phyloP scores from a whole-genome alignment of 2,113 vertebrate species.

The Mixornis gularis region DNA sequence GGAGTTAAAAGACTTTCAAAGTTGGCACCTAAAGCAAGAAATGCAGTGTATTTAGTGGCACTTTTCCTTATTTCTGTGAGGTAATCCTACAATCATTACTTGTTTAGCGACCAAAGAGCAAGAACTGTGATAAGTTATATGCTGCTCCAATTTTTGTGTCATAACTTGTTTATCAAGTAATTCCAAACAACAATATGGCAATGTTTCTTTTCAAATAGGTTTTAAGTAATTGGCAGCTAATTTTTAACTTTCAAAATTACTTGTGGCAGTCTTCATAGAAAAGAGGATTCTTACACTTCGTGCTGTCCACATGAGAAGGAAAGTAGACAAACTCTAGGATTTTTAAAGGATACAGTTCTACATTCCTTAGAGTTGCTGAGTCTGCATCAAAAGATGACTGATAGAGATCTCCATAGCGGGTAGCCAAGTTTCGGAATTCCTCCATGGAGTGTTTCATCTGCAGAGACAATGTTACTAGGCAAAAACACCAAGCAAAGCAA shows the following conservation, averaged over 20 bases:
- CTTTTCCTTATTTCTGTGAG: background rate
- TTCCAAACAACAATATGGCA: background rate
- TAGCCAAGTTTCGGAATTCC: slow-evolving; percentile 87
- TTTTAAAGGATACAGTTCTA: slow-evolving; percentile 90
- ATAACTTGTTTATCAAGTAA: background rate
- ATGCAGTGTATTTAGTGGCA: background rate
- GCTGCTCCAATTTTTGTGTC: background rate
- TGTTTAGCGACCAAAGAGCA: background rate
- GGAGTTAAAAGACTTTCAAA: slow-evolving; percentile 22
- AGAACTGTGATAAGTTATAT: background rate
- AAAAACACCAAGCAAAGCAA: background rate
- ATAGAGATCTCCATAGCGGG: slow-evolving; percentile 91
- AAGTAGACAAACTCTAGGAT: background rate
- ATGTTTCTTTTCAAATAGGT: background rate
- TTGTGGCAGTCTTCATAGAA: background rate
- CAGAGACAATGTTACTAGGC: background rate
- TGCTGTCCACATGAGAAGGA: background rate
- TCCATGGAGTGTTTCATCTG: slow-evolving; percentile 98
- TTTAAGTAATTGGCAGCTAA: background rate
- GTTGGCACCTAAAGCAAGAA: background rate
- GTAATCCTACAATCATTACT: background rate
- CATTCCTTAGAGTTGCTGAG: slow-evolving; percentile 88
- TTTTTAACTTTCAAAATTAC: background rate
- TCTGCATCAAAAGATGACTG: slow-evolving; percentile 97
- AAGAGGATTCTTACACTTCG: background rate